phyloP scores from a whole-genome alignment of 2,113 vertebrate species.

The Ceratotherium simum region DNA sequence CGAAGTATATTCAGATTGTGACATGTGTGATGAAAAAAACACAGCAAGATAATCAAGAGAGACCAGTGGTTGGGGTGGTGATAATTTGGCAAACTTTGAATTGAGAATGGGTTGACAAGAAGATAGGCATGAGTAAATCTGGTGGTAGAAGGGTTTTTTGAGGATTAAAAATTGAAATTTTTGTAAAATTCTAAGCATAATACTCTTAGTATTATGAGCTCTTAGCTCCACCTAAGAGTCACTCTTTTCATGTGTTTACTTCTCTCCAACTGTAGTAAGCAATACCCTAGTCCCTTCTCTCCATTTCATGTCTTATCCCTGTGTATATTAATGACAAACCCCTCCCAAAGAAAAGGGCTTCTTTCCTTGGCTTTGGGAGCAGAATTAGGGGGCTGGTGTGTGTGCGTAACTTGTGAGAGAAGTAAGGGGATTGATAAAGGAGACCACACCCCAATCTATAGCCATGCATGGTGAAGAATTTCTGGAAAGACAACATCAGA shows the following conservation, averaged over 20 bases:
- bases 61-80: not conserved
- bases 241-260: not conserved
- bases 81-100: not conserved
- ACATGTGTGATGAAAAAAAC: not conserved
- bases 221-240: not conserved
- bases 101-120: not conserved
- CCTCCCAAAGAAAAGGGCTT: not conserved
- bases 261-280: not conserved
- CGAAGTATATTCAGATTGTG: not conserved
- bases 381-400: not conserved
- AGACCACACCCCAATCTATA: not conserved
- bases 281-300: not conserved
- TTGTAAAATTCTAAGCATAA: not conserved
- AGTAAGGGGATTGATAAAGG: not conserved
- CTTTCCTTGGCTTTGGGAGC: not conserved
- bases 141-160: not conserved
- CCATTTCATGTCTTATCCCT: not conserved
- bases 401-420: accelerated
- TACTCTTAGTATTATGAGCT: not conserved
- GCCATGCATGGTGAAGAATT: not conserved
- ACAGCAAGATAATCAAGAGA: not conserved
- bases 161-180: not conserved
- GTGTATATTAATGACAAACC: not conserved
- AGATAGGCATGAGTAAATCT: not conserved
- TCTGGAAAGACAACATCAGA: not conserved